Base-by-base conservation (phyloP, 1,140 invertebrate species). In the Brachystomella parvula region DNA sequence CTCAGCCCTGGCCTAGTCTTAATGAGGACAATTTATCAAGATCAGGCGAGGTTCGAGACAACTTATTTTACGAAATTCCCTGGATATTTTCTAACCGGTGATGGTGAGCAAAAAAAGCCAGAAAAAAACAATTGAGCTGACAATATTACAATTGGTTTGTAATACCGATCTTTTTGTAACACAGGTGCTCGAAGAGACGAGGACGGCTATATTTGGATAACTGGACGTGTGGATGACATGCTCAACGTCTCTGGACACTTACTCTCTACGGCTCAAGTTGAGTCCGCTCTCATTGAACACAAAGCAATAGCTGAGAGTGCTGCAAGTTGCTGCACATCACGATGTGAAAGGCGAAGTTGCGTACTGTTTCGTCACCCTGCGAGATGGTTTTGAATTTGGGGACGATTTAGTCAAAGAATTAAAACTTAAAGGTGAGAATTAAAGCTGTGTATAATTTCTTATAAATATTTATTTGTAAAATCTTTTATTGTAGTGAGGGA, bases 161-260 rank as follows among this genome's bases (percentile, higher is more conserved):
- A 21, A 29, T 47, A 1, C 3, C 15, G 30, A 63, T 15, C 30
- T 61, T 71, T 28, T 32, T 78, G 2, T n/a, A n/a, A n/a, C n/a
- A n/a, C 68, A 91, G 92, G 93, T 61, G 94, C 92, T 0, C 84
- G 84, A 74, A 80, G 94, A 64, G 96, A 98, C 77, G 82, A 85
- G 17, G 95, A 99, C 78, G 95, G 95, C 1, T 97, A 96, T 78
- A 79, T 96, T 21, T 98, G 94, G 94, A 88, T 99, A 26, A 98
- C 95, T 1, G 96, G 96, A 0, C 84, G 96, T 59, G 89, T 98
- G 19, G 96, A 98, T 78, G 96, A 99, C 75, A 94, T 98, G 92
- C 79, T 98, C 59, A 98, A 99, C 78, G 94, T 98, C 0, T 96
- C 93, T 1, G 96, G 96, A 0, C 96, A 99, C 81, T 79, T 98